Percentiles rank a stretch among this genome's conserved stretches.
These are phyloP conservation scores for Arge pagana DNA, from an alignment of 2,888 invertebrate species.

Conservation along the genomic window DNA sequence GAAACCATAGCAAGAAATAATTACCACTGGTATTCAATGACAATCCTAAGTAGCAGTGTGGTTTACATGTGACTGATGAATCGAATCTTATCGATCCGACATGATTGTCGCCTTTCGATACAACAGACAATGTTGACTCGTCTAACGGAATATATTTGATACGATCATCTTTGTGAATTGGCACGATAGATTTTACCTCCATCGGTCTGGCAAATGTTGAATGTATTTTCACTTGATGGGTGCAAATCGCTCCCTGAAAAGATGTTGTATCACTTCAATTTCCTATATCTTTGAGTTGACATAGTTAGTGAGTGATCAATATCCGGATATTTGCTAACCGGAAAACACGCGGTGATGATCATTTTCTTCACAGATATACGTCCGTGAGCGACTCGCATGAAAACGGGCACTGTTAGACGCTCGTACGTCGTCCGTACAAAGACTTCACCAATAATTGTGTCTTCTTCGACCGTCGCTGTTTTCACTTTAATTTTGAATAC, in stretches of 20 bases:
- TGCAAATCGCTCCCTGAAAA: slow-evolving; percentile 76
- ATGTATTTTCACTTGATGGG: slow-evolving; percentile 76
- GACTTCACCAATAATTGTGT: slow-evolving; percentile 70
- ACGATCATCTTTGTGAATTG: slow-evolving; percentile 59
- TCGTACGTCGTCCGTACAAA: slow-evolving; percentile 76
- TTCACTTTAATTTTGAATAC: slow-evolving; percentile 74
- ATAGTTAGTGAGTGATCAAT: neutral
- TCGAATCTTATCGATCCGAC: slow-evolving; percentile 70
- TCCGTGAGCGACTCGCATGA: slow-evolving; percentile 76
- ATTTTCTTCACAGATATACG: slow-evolving; percentile 65
- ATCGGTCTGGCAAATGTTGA: slow-evolving; percentile 82
- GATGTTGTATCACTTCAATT: too few species aligned
- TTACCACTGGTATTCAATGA: slow-evolving; percentile 68
- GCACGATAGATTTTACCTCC: slow-evolving; percentile 71
- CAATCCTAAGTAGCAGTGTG: slow-evolving; percentile 79
- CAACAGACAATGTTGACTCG: slow-evolving; percentile 47
- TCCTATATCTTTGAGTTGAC: neutral
- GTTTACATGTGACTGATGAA: slow-evolving; percentile 72
- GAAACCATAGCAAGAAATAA: too few species aligned
- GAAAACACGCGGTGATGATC: slow-evolving; percentile 79
- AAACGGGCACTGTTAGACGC: slow-evolving; percentile 71
- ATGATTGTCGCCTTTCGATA: slow-evolving; percentile 54
- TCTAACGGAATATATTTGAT: slow-evolving; percentile 53
- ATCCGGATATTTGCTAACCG: slow-evolving; percentile 66
- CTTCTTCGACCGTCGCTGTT: slow-evolving; percentile 71